phyloP scores from a whole-genome alignment of 2,113 vertebrate genomes.

The Lasiurus borealis region DNA sequence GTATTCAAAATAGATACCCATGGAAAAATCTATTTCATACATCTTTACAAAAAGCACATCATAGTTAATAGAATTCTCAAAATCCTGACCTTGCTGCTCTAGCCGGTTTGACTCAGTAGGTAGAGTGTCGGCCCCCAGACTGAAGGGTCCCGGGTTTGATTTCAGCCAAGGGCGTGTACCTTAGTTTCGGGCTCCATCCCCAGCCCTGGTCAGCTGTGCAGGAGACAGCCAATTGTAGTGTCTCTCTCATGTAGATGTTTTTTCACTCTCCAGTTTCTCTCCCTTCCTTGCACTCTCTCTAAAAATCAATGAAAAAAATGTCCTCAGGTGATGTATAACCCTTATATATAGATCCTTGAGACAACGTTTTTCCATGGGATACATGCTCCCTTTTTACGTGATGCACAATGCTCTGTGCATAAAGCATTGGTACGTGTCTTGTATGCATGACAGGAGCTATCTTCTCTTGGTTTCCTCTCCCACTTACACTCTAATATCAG shows the following conservation, averaged over 20 bases:
- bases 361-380: neutral
- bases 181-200: too few relatives aligned
- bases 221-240: too few relatives aligned
- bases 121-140: too few relatives aligned
- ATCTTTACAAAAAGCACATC: constrained; percentile 44
- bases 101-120: too few relatives aligned
- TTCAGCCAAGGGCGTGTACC: too few relatives aligned
- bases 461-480: too few relatives aligned
- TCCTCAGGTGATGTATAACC: neutral
- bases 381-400: neutral
- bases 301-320: too few relatives aligned
- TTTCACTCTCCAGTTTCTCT: too few relatives aligned
- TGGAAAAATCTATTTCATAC: constrained; percentile 11
- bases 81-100: constrained; percentile 31
- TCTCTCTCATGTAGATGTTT: too few relatives aligned
- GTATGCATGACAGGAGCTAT: neutral
- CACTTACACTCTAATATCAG: neutral
- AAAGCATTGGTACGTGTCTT: neutral
- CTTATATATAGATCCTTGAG: neutral
- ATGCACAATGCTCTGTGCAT: neutral
- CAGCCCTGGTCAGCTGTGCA: too few relatives aligned
- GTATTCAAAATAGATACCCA: constrained; percentile 44
- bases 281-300: too few relatives aligned
- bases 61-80: constrained; percentile 41
- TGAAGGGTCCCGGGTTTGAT: too few relatives aligned